Percentiles rank a stretch among this genome's conserved stretches.
Evolutionary conservation across 2,797 vertebrate species (phyloP).

Genomic region (Crenuchus spilurus): DNA sequence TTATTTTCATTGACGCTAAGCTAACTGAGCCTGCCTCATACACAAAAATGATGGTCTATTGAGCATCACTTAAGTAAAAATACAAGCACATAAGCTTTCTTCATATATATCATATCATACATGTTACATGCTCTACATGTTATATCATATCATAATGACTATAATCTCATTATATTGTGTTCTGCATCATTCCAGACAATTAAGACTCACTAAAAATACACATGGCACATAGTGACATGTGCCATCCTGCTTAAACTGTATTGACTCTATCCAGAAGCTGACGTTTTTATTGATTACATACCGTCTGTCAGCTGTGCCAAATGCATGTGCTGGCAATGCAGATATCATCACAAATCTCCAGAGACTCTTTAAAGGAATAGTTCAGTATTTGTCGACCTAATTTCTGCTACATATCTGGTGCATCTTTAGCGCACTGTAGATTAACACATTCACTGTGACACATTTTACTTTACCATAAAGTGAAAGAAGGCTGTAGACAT

Average conservation of each 20-base stretch:
- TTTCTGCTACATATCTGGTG: neutral
- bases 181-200: conserved; percentile 16
- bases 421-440: neutral
- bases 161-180: neutral
- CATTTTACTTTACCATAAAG: too few relatives aligned
- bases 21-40: too few relatives aligned
- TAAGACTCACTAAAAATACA: neutral
- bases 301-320: neutral
- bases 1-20: too few relatives aligned
- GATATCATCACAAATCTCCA: conserved; percentile 31
- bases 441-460: too few relatives aligned
- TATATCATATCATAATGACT: neutral
- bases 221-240: neutral
- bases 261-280: conserved; percentile 36
- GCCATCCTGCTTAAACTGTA: conserved; percentile 31
- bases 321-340: neutral
- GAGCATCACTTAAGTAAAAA: too few relatives aligned
- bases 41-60: too few relatives aligned
- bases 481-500: too few relatives aligned
- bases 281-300: conserved; percentile 42
- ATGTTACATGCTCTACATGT: too few relatives aligned
- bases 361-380: conserved; percentile 14
- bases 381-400: neutral
- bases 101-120: too few relatives aligned
- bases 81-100: too few relatives aligned